phyloP scores from a whole-genome alignment of 53 echinoderm and acorn worm species.

The Glandiceps talaboti region DNA sequence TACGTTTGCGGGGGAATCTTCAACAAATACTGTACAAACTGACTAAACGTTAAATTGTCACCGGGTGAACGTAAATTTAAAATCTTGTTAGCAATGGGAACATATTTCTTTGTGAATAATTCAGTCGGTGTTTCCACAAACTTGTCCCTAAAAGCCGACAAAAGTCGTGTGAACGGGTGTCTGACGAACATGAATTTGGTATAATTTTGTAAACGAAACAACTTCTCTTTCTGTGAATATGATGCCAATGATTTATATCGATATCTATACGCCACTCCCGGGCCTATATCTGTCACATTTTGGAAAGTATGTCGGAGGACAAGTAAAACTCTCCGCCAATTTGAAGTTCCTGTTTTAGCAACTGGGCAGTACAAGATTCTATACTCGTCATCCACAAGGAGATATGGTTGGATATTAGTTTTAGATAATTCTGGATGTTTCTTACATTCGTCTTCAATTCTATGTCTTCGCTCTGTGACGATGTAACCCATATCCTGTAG shows the following conservation, averaged over 20 bases:
- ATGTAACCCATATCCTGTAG: too few species aligned
- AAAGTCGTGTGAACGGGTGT: background rate
- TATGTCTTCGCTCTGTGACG: background rate
- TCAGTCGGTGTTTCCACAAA: background rate
- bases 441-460: background rate
- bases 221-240: background rate
- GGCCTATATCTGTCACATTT: background rate
- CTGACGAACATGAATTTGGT: background rate
- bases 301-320: background rate
- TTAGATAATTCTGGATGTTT: background rate
- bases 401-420: too few species aligned
- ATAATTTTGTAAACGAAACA: background rate
- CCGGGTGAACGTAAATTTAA: too few species aligned
- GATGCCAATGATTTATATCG: background rate
- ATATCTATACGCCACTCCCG: background rate
- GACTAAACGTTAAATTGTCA: background rate
- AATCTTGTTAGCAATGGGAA: background rate
- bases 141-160: background rate
- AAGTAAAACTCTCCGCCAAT: background rate
- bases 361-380: background rate
- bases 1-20: background rate
- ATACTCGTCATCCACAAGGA: background rate
- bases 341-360: background rate
- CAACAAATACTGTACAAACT: background rate
- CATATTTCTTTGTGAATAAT: background rate